A percentile compares a stretch with the other conserved stretches of the same genome.
Evolutionary conservation across 2,888 invertebrate species (phyloP).

Genomic region (Gryllus longicercus): DNA sequence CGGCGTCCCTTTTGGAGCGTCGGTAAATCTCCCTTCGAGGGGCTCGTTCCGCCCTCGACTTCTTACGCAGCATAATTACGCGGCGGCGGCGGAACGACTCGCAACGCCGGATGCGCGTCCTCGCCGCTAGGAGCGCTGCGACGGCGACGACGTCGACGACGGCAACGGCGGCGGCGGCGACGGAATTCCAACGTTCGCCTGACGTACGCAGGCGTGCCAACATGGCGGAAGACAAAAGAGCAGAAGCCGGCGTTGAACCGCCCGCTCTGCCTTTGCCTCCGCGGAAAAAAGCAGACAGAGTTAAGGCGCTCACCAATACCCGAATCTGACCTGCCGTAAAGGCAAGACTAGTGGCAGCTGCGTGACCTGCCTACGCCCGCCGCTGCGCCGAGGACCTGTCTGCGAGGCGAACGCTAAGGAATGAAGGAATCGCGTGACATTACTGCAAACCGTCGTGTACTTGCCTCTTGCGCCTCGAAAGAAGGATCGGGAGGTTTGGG

Average conservation of each 20-base stretch:
- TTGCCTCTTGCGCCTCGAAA: neutral
- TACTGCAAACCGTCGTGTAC: neutral
- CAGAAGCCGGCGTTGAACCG: too few relatives aligned
- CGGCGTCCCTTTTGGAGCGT: neutral
- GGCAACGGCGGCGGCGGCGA: too few relatives aligned
- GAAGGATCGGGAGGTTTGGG: neutral
- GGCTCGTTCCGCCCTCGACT: neutral
- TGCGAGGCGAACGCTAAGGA: neutral
- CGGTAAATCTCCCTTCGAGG: slow-evolving; percentile 17
- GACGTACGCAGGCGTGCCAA: too few relatives aligned
- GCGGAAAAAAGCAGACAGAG: too few relatives aligned
- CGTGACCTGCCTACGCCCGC: neutral
- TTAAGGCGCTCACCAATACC: too few relatives aligned
- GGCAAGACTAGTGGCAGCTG: neutral
- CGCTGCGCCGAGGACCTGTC: neutral
- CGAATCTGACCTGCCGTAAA: neutral
- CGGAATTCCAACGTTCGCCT: too few relatives aligned
- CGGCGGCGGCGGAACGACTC: neutral
- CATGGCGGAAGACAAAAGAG: too few relatives aligned
- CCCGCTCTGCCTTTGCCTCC: too few relatives aligned
- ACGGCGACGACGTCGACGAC: too few relatives aligned
- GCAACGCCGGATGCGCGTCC: too few relatives aligned
- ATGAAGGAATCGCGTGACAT: slow-evolving; percentile 2
- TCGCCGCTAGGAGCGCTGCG: too few relatives aligned
- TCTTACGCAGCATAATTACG: slow-evolving; percentile 5